These are phyloP conservation scores for Eulemur rubriventer DNA, from an alignment of 2,797 vertebrate species.

Conservation along the genomic window DNA sequence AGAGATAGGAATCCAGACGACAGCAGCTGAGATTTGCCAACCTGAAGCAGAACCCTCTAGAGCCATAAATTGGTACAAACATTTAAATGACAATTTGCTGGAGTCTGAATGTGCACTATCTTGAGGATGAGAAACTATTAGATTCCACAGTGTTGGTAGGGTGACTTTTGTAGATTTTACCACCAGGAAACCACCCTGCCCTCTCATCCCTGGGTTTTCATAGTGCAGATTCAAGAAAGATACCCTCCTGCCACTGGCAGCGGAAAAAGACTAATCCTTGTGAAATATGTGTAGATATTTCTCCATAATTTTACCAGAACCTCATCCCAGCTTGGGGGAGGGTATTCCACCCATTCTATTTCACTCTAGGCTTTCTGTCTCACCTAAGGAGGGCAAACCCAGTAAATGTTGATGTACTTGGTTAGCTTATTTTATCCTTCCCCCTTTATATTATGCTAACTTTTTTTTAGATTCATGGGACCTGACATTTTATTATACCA, in stretches of 20 bases:
- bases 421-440: not conserved
- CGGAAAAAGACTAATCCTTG: not conserved
- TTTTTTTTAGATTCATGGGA: conserved; percentile 31
- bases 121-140: not conserved
- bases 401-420: not conserved
- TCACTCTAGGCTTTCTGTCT: not conserved
- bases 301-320: not conserved
- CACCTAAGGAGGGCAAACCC: not conserved
- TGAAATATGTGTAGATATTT: not conserved
- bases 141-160: not conserved
- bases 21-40: not conserved
- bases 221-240: not conserved
- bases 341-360: not conserved
- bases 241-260: too few species aligned
- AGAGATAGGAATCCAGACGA: not conserved
- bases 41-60: not conserved
- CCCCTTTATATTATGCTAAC: not conserved
- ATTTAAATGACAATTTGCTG: not conserved
- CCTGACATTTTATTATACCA: not conserved
- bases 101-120: not conserved
- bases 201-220: not conserved
- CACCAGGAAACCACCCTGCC: not conserved
- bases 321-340: not conserved
- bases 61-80: not conserved
- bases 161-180: not conserved